Conservation (phyloP, 2,113 vertebrate species). For the Odobenus rosmarus region DNA sequence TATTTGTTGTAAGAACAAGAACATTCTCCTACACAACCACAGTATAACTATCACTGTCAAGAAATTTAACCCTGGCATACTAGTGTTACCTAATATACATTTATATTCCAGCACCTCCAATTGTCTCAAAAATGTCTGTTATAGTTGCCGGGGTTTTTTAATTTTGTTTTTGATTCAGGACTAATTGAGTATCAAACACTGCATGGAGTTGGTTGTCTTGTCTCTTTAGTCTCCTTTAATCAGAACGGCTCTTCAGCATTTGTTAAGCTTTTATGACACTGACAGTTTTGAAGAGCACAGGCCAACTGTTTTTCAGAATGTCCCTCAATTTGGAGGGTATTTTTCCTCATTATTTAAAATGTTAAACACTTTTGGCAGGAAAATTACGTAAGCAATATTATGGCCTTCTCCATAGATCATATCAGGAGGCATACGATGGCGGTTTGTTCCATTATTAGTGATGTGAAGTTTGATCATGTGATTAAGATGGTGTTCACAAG, state of each 20-base stretch:
- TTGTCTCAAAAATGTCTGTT: not conserved
- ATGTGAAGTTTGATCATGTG: constrained; percentile 29
- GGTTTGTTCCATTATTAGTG: constrained; percentile 38
- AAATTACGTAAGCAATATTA: not conserved
- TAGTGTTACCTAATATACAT: not conserved
- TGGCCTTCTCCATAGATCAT: not conserved
- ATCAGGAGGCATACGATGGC: not conserved
- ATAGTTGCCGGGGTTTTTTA: not conserved
- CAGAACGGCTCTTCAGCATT: not conserved
- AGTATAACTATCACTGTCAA: not conserved
- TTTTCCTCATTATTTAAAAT: constrained; percentile 49
- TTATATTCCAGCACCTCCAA: not conserved
- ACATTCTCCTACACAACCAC: not conserved
- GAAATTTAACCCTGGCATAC: not conserved
- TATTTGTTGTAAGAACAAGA: constrained; percentile 47
- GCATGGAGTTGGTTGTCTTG: not conserved
- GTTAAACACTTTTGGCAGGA: constrained; percentile 44
- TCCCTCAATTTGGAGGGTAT: constrained; percentile 32
- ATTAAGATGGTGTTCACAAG: constrained; percentile 32
- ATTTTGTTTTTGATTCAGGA: constrained; percentile 3
- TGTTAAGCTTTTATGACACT: constrained; percentile 2
- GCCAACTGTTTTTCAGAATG: constrained; percentile 23
- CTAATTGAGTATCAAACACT: not conserved
- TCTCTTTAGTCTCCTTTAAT: constrained; percentile 30
- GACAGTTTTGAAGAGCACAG: constrained; percentile 43